phyloP scores from a whole-genome alignment of 2,888 invertebrate genomes.

The Calephelis perditalis region DNA sequence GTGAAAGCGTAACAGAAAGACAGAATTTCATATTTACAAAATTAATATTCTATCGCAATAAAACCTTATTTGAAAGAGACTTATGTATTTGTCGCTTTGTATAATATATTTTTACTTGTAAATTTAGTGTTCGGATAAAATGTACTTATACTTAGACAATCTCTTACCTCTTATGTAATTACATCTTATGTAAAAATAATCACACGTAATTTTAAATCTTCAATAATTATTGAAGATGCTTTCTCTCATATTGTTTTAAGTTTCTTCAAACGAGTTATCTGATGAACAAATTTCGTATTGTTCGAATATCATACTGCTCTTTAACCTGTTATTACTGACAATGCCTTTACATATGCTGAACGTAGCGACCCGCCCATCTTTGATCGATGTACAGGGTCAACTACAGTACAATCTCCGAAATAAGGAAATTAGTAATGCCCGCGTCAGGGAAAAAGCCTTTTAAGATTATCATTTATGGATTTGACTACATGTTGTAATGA shows the following conservation, averaged over 20 bases:
- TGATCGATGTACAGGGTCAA: conserved; percentile 46
- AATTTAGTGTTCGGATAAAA: too few relatives aligned
- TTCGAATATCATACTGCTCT: conserved; percentile 41
- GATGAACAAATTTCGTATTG: conserved; percentile 30
- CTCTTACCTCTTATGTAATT: too few relatives aligned
- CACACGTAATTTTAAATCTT: background rate
- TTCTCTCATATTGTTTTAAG: background rate
- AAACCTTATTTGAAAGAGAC: too few relatives aligned
- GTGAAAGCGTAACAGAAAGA: too few relatives aligned
- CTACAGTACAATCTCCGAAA: conserved; percentile 33
- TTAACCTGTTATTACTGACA: conserved; percentile 45
- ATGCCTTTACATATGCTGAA: conserved; percentile 40
- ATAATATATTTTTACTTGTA: too few relatives aligned
- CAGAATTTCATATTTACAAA: too few relatives aligned
- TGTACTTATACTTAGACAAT: too few relatives aligned
- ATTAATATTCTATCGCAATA: too few relatives aligned
- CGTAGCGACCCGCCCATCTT: conserved; percentile 42
- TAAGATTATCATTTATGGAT: too few relatives aligned
- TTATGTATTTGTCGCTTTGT: too few relatives aligned
- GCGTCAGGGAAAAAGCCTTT: background rate
- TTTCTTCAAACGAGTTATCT: conserved; percentile 1
- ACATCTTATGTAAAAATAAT: background rate
- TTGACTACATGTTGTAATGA: too few relatives aligned
- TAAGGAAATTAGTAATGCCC: conserved; percentile 32
- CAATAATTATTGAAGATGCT: background rate